phyloP scores from a whole-genome alignment of 2,113 vertebrate genomes.

The Toxotes chatareus region DNA sequence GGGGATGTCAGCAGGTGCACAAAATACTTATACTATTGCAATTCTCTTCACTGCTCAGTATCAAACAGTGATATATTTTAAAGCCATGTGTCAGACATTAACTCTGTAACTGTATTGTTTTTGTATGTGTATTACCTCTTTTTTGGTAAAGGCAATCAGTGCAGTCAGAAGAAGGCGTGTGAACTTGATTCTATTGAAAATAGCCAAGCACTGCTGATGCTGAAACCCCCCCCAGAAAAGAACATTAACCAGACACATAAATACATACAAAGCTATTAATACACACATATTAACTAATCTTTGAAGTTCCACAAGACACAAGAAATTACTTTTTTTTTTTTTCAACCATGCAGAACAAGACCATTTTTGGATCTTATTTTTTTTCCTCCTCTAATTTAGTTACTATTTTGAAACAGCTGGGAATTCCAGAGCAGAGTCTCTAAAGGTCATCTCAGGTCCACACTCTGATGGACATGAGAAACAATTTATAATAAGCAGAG shows the following conservation, averaged over 20 bases:
- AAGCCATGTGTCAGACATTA: background rate
- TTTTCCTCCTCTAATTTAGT: constrained; percentile 13
- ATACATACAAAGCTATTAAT: constrained; percentile 19
- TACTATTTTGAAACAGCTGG: constrained; percentile 24
- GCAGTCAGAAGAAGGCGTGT: constrained; percentile 92
- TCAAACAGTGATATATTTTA: background rate
- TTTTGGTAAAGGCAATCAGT: constrained; percentile 95
- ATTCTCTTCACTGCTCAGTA: background rate
- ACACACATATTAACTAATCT: constrained; percentile 4
- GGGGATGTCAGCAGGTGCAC: background rate
- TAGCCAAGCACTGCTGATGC: constrained; percentile 94
- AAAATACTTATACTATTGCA: background rate
- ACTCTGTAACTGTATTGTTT: background rate
- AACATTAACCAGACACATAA: constrained; percentile 15
- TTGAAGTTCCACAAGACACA: background rate
- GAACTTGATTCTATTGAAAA: constrained; percentile 96
- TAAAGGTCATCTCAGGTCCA: constrained; percentile 43
- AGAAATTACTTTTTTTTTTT: background rate
- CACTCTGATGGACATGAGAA: constrained; percentile 7
- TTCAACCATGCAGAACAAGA: constrained; percentile 22
- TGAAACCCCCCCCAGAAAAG: constrained; percentile 56
- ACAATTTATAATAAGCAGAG: constrained; percentile 6
- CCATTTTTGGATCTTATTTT: constrained; percentile 27
- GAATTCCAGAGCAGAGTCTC: constrained; percentile 35
- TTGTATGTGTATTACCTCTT: constrained; percentile 86